Evolutionary conservation across 2,888 invertebrate genomes (phyloP).

Genomic region (Temnothorax unifasciatus): DNA sequence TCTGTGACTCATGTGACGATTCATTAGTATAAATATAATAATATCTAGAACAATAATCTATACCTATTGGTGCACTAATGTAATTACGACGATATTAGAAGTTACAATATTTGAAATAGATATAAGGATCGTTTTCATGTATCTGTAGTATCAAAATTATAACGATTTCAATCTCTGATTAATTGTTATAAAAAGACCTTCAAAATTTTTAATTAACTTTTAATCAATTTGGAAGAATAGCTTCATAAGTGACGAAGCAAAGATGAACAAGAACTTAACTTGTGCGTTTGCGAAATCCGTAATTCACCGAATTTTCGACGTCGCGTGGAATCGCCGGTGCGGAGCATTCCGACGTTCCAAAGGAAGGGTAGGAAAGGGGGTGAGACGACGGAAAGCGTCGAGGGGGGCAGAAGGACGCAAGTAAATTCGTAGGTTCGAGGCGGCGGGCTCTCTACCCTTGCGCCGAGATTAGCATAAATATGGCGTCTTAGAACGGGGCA

Average conservation of each 20-base stretch:
- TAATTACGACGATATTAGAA: not conserved
- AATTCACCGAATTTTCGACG: slow-evolving; percentile 52
- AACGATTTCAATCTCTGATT: not conserved
- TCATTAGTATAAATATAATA: not conserved
- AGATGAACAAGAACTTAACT: slow-evolving; percentile 8
- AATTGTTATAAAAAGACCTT: not conserved
- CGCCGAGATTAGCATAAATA: slow-evolving; percentile 86
- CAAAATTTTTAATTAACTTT: not conserved
- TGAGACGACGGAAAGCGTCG: slow-evolving; percentile 29
- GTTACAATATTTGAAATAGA: not conserved
- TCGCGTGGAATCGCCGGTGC: slow-evolving; percentile 37
- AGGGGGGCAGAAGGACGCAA: slow-evolving; percentile 62
- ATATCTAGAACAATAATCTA: slow-evolving; percentile 8
- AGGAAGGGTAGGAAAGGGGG: slow-evolving; percentile 18
- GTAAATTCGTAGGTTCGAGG: slow-evolving; percentile 67
- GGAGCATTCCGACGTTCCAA: slow-evolving; percentile 22
- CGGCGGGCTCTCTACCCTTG: slow-evolving; percentile 72
- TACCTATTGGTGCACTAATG: not conserved
- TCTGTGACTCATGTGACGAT: slow-evolving; percentile 12
- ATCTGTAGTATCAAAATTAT: not conserved
- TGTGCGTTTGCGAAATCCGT: slow-evolving; percentile 25
- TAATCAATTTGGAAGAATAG: not conserved
- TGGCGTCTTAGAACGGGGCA: slow-evolving; percentile 85
- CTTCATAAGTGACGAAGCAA: not conserved
- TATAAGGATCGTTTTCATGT: not conserved